These are phyloP conservation scores for Daphoenositta chrysoptera DNA, from an alignment of 2,113 vertebrate genomes.

Conservation along the genomic window DNA sequence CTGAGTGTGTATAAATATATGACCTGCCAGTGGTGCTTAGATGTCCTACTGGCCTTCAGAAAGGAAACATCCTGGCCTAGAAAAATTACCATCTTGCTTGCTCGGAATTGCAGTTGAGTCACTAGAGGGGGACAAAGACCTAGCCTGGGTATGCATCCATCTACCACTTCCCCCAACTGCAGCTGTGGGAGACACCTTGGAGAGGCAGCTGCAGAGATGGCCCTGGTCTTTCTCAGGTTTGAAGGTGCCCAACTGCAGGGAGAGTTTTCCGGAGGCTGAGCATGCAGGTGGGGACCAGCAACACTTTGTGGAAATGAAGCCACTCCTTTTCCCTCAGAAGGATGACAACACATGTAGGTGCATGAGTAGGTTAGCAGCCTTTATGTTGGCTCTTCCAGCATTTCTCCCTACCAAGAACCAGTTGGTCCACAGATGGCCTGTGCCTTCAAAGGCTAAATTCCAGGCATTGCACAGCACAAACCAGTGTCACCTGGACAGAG, in stretches of 20 bases:
- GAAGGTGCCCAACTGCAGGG: background rate
- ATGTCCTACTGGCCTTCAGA: background rate
- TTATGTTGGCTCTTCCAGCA: background rate
- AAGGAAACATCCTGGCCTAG: background rate
- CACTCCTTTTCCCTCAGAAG: background rate
- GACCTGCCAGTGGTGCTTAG: background rate
- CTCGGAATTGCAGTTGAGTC: background rate
- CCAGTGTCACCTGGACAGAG: background rate
- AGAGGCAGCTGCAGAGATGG: background rate
- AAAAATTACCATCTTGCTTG: background rate
- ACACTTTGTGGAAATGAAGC: fast-evolving
- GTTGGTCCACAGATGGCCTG: background rate
- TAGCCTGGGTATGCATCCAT: background rate
- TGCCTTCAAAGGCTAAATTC: background rate
- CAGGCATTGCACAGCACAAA: background rate
- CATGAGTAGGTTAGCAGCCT: background rate
- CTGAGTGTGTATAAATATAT: background rate
- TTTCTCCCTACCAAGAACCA: background rate
- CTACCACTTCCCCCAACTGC: background rate
- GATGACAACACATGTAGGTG: background rate
- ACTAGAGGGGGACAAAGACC: slow-evolving; percentile 68
- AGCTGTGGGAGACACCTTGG: background rate
- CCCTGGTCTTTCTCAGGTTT: background rate
- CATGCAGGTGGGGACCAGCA: background rate
- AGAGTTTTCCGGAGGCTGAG: background rate